Base-by-base conservation (phyloP, 2,888 invertebrate species). In the Tethea ocularis region DNA sequence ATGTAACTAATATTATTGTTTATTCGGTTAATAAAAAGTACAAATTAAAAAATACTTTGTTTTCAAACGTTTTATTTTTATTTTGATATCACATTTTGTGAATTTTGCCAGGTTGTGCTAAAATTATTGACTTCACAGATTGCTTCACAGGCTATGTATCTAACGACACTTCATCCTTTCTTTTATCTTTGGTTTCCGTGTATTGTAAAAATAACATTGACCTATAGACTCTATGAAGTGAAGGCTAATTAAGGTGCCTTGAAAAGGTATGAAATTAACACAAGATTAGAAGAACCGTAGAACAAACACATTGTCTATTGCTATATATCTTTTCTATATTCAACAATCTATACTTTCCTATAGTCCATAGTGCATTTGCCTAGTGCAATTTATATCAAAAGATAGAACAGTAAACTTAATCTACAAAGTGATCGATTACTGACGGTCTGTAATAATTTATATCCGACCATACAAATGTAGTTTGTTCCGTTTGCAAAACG, bases 401-500 rank as follows among this genome's bases (percentile, higher is more conserved):
- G n/a, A 3, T 38, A 5, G 38, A 38, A 38, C 15, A 38, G n/a
- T 38, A 38, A 38, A n/a, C n/a, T n/a, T n/a, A n/a, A 38, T 38
- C n/a, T n/a, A 15, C 13, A 23, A 52, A 26, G n/a, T 52, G 51
- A 24, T 52, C n/a, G 24, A 52, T 29, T 53, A 29, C 26, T 3
- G n/a, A 17, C 17, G n/a, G 17, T 11, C n/a, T 17, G 17, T 53
- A 33, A 3, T 20, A 29, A 17, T 20, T n/a, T 46, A 46, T 46
- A 41, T 41, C 17, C 41, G 20, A 8, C 20, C 1, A 20, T 20
- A 46, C 33, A 22, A 33, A 22, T 36, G 22, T 22, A n/a, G 36
- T 54, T 54, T 33, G 33, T 20, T 54, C 36, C 54, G 33, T 54
- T 33, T 36, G 22, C 22, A 54, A 26, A 53, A 20, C 20, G 24